These are phyloP conservation scores for Psittacula derbiana DNA, from an alignment of 2,797 vertebrate genomes.

Conservation along the genomic window DNA sequence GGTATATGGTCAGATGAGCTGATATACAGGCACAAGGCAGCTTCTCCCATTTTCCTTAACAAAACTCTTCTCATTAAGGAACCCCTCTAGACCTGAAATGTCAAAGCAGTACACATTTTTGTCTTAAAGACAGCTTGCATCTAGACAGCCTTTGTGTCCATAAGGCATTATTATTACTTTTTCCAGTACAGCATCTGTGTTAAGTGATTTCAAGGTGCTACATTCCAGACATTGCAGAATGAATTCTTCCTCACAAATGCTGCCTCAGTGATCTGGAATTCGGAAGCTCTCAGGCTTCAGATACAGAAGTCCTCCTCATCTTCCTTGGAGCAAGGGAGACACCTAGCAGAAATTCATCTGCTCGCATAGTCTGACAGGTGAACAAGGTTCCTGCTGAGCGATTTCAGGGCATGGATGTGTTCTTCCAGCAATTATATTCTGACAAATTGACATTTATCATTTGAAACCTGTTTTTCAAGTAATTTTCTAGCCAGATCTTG, in stretches of 20 bases:
- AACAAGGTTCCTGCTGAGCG: constrained; percentile 20
- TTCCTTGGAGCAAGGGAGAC: background rate
- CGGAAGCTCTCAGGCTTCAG: background rate
- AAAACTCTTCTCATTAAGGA: background rate
- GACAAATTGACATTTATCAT: background rate
- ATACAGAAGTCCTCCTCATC: background rate
- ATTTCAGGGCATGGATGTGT: background rate
- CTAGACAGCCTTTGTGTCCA: background rate
- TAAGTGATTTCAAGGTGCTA: background rate
- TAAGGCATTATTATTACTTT: background rate
- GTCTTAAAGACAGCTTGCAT: background rate
- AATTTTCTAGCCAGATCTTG: background rate
- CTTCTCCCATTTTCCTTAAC: background rate
- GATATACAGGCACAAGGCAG: background rate
- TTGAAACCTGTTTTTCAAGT: background rate
- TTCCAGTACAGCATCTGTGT: background rate
- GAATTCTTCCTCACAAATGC: background rate
- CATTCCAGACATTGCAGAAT: background rate
- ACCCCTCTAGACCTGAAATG: background rate
- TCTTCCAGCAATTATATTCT: constrained; percentile 1
- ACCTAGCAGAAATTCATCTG: constrained; percentile 4
- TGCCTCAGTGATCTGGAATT: background rate
- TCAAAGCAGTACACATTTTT: background rate
- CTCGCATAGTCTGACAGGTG: constrained; percentile 14
- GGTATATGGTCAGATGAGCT: background rate